phyloP scores from a whole-genome alignment of 2,888 invertebrate species.

The Schizotus pectinicornis region DNA sequence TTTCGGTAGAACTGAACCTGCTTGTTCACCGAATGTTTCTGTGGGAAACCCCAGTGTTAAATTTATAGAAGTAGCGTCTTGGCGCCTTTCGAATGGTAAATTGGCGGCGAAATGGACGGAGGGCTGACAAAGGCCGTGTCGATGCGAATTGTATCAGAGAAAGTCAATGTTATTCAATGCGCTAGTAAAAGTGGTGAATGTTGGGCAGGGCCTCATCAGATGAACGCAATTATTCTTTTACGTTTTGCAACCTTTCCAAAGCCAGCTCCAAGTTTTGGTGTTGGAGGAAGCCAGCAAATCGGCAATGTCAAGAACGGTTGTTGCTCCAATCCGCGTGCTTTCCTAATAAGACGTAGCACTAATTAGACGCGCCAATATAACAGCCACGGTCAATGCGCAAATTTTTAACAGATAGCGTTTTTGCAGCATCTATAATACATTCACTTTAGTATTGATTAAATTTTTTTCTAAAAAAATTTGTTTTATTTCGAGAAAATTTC shows the following conservation, averaged over 20 bases:
- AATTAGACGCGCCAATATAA: background rate
- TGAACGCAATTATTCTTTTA: constrained; percentile 30
- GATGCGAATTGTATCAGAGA: constrained; percentile 26
- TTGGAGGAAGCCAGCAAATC: background rate
- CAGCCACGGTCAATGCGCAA: too few species aligned
- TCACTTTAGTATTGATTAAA: background rate
- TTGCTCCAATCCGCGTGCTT: constrained; percentile 6
- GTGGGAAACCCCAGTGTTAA: background rate
- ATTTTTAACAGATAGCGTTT: too few species aligned
- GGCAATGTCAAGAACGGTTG: constrained; percentile 23
- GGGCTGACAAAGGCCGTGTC: constrained; percentile 14
- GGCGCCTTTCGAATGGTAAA: background rate
- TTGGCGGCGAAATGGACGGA: constrained; percentile 3
- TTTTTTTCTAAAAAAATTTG: background rate
- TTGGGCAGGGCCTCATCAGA: constrained; percentile 30
- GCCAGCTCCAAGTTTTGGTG: background rate
- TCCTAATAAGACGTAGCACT: background rate
- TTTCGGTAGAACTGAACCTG: background rate
- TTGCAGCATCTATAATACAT: background rate
- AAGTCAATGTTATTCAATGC: constrained; percentile 30
- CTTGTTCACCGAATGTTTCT: background rate
- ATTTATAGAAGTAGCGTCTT: background rate
- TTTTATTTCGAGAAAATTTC: background rate
- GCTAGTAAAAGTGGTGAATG: constrained; percentile 34
- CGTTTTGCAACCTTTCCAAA: constrained; percentile 23